phyloP scores from a whole-genome alignment of 92 coral and sea anemone genomes.

The Desmophyllum pertusum region DNA sequence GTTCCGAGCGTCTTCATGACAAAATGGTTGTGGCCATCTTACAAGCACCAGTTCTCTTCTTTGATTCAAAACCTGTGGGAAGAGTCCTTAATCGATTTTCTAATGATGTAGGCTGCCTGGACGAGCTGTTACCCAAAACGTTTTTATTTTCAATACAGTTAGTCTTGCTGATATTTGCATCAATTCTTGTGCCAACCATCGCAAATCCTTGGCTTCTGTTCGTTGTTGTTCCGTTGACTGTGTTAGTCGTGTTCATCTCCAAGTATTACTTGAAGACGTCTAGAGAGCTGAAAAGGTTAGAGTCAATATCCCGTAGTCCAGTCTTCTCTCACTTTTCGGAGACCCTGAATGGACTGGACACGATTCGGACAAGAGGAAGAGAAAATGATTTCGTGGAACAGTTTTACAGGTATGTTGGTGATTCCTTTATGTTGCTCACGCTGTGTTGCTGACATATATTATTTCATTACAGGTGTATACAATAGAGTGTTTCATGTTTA shows the following conservation, averaged over 20 bases:
- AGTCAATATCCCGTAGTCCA: constrained; percentile 27
- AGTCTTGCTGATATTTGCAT: background rate
- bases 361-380: constrained; percentile 21
- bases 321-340: constrained; percentile 23
- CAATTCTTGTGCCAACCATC: background rate
- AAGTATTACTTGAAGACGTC: constrained; percentile 24
- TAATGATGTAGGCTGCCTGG: constrained; percentile 13
- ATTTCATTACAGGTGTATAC: too few relatives aligned
- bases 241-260: background rate
- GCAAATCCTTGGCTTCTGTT: constrained; percentile 12
- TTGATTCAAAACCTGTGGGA: constrained; percentile 12
- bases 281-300: constrained; percentile 10
- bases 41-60: constrained; percentile 6
- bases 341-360: constrained; percentile 13
- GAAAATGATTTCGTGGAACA: background rate
- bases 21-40: constrained; percentile 13
- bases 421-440: too few relatives aligned
- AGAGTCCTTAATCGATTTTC: constrained; percentile 11
- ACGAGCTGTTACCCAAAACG: background rate
- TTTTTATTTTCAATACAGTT: background rate
- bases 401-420: constrained; percentile 4
- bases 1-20: constrained; percentile 25
- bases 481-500: too few relatives aligned
- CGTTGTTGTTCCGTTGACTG: background rate
- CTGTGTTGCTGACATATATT: too few relatives aligned